Conservation (phyloP, 2,888 invertebrate genomes). For the Theodoxus fluviatilis region DNA sequence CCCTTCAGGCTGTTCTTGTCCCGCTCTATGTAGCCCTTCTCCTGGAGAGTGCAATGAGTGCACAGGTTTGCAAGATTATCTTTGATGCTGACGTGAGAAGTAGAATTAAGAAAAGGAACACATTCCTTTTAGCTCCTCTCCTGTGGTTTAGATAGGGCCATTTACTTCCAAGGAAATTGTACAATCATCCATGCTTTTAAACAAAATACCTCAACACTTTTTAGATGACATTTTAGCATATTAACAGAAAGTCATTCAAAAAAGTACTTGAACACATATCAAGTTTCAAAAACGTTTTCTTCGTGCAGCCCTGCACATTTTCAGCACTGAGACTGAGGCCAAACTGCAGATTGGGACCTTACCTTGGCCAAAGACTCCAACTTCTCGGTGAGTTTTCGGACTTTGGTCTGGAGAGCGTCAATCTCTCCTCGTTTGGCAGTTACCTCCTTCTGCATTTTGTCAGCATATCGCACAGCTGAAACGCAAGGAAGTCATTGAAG, state of each 20-base stretch:
- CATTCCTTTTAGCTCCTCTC: too few relatives aligned
- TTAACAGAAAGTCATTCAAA: not conserved
- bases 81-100: not conserved
- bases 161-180: too few relatives aligned
- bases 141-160: too few relatives aligned
- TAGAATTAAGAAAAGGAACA: not conserved
- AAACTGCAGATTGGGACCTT: too few relatives aligned
- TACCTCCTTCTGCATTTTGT: conserved; percentile 62
- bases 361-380: conserved; percentile 56
- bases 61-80: not conserved
- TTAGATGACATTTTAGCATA: not conserved
- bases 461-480: conserved; percentile 58
- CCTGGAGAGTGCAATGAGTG: conserved; percentile 35
- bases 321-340: too few relatives aligned
- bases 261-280: too few relatives aligned
- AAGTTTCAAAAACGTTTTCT: too few relatives aligned
- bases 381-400: conserved; percentile 57
- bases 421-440: conserved; percentile 59
- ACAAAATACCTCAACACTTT: not conserved
- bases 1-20: conserved; percentile 53
- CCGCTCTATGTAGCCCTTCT: conserved; percentile 44
- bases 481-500: not conserved
- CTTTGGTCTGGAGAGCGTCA: conserved; percentile 52
- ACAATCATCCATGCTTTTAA: too few relatives aligned
- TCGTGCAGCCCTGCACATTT: too few relatives aligned